Percentiles rank a stretch among this genome's conserved stretches.
phyloP scores from a whole-genome alignment of 2,113 vertebrate species.

The Camelus bactrianus region DNA sequence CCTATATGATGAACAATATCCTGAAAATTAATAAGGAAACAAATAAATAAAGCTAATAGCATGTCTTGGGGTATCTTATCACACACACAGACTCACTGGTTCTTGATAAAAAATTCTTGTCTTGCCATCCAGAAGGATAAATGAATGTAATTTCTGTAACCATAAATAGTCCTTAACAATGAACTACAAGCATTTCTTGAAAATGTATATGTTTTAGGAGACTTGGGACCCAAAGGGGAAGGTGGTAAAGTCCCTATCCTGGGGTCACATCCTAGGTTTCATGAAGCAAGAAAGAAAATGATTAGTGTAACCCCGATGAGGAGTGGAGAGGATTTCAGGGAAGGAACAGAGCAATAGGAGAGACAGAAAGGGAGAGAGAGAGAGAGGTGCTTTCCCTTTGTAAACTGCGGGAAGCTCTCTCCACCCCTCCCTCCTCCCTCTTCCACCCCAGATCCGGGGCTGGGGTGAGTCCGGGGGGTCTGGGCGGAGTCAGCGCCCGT shows the following conservation, averaged over 20 bases:
- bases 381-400: neutral
- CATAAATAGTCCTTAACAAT: neutral
- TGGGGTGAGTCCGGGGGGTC: neutral
- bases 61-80: neutral
- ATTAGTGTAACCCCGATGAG: neutral
- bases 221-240: neutral
- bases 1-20: neutral
- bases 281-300: neutral
- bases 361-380: too few species aligned
- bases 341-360: neutral
- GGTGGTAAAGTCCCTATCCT: neutral
- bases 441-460: neutral
- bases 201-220: neutral
- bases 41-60: neutral
- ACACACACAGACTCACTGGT: rapidly evolving
- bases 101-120: neutral
- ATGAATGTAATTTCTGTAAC: neutral
- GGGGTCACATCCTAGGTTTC: neutral
- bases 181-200: neutral
- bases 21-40: neutral
- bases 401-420: neutral
- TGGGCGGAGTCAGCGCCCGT: neutral
- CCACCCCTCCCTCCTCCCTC: neutral
- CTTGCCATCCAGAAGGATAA: neutral
- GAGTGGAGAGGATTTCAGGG: neutral